These are phyloP conservation scores for Pollenia amentaria DNA, from an alignment of 2,888 invertebrate genomes.

Conservation along the genomic window DNA sequence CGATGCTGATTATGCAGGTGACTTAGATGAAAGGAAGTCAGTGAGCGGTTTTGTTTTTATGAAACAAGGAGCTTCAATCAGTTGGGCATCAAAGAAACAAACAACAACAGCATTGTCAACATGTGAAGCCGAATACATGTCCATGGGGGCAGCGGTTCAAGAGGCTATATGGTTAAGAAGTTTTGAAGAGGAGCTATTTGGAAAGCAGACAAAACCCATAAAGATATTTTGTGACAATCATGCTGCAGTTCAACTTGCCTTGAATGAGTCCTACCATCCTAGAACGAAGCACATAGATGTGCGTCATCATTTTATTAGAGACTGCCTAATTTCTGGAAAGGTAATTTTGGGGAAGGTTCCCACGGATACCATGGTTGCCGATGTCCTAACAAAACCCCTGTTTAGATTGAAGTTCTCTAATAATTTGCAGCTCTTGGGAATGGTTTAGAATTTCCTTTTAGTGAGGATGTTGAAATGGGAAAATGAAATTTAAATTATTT, in stretches of 20 bases:
- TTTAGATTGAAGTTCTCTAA: too few relatives aligned
- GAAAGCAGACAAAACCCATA: background rate
- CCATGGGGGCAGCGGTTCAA: conserved; percentile 42
- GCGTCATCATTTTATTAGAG: background rate
- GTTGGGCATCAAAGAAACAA: conserved; percentile 28
- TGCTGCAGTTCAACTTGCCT: conserved; percentile 45
- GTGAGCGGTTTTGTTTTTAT: conserved; percentile 17
- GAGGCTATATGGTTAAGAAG: conserved; percentile 29
- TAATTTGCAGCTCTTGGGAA: too few relatives aligned
- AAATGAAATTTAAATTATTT: too few relatives aligned
- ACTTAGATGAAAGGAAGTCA: too few relatives aligned
- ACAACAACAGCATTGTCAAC: conserved; percentile 38
- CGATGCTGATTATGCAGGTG: too few relatives aligned
- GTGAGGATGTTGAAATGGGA: too few relatives aligned
- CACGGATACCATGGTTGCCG: too few relatives aligned
- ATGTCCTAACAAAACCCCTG: too few relatives aligned
- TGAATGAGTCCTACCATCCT: conserved; percentile 39
- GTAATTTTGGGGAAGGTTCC: too few relatives aligned
- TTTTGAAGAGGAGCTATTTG: conserved; percentile 32
- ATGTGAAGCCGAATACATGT: conserved; percentile 48
- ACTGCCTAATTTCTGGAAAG: too few relatives aligned
- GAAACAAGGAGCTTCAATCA: conserved; percentile 27
- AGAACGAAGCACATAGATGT: conserved; percentile 19
- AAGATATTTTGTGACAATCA: conserved; percentile 47
- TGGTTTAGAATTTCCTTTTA: too few relatives aligned